Percentiles rank a stretch among this genome's conserved stretches.
These are phyloP conservation scores for Habroteleia sp. DNA, from an alignment of 2,888 invertebrate species.

Conservation along the genomic window DNA sequence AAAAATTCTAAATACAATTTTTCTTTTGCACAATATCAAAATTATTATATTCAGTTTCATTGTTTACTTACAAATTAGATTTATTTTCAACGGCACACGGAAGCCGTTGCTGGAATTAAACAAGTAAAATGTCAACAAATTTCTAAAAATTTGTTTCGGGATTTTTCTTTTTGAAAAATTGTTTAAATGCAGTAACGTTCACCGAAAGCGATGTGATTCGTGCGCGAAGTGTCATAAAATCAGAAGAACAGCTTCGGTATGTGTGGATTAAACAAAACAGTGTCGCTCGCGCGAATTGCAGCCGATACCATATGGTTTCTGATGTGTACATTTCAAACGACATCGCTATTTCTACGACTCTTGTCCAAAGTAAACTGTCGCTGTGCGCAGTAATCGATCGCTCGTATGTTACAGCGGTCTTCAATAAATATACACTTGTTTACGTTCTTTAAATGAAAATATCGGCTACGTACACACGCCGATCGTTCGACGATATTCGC, in stretches of 20 bases:
- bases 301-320: slow-evolving; percentile 46
- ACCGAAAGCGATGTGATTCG: slow-evolving; percentile 1
- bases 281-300: slow-evolving; percentile 33
- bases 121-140: too few species aligned
- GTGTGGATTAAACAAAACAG: slow-evolving; percentile 59
- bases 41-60: too few species aligned
- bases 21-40: too few species aligned
- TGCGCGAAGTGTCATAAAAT: slow-evolving; percentile 15
- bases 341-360: slow-evolving; percentile 53
- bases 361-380: slow-evolving; percentile 56
- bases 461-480: slow-evolving; percentile 20
- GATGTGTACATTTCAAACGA: slow-evolving; percentile 53
- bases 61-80: too few species aligned
- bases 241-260: slow-evolving; percentile 23
- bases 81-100: too few species aligned
- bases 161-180: too few species aligned
- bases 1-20: too few species aligned
- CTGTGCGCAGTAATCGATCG: slow-evolving; percentile 47
- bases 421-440: slow-evolving; percentile 57
- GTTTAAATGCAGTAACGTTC: background rate
- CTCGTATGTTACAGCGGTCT: slow-evolving; percentile 34
- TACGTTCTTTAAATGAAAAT: slow-evolving; percentile 54
- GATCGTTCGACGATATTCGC: slow-evolving; percentile 23
- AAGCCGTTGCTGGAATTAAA: too few species aligned
- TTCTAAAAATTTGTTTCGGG: too few species aligned